Conservation (phyloP, 2,888 invertebrate species). For the Melanostoma scalare region DNA sequence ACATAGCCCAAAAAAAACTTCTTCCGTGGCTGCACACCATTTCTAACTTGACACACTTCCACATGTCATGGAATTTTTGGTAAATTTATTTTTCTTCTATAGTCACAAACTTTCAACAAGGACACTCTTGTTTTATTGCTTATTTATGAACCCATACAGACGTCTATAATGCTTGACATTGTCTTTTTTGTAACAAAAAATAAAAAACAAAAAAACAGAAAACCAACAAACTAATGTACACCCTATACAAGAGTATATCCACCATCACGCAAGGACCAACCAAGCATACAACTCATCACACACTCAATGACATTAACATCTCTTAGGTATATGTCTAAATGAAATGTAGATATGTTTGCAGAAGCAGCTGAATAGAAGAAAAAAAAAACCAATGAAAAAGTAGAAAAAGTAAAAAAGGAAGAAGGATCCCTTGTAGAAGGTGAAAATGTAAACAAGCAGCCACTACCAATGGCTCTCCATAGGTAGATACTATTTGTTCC, state of each 20-base stretch:
- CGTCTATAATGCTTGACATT: constrained; percentile 28
- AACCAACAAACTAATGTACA: constrained; percentile 2
- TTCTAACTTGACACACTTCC: too few species aligned
- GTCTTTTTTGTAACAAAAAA: background rate
- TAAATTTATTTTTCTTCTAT: background rate
- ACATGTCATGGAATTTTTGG: constrained; percentile 14
- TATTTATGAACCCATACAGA: constrained; percentile 44
- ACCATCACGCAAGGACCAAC: constrained; percentile 50
- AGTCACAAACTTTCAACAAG: background rate
- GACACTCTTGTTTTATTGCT: constrained; percentile 37
- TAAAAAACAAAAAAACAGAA: background rate
- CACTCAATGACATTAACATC: constrained; percentile 55
- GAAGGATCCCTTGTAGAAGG: constrained; percentile 25
- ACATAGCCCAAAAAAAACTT: too few species aligned
- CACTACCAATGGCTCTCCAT: constrained; percentile 24
- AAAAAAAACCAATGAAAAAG: constrained; percentile 4
- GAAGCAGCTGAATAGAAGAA: too few species aligned
- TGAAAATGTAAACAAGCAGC: constrained; percentile 61
- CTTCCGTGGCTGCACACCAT: too few species aligned
- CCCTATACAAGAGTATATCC: constrained; percentile 13
- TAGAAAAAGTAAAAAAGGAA: background rate
- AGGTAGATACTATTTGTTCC: constrained; percentile 18
- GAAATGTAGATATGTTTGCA: constrained; percentile 36
- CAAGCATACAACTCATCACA: constrained; percentile 37
- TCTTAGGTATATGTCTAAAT: constrained; percentile 50